Evolutionary conservation across 2,113 vertebrate species (phyloP).

Genomic region (Hypomesus transpacificus): DNA sequence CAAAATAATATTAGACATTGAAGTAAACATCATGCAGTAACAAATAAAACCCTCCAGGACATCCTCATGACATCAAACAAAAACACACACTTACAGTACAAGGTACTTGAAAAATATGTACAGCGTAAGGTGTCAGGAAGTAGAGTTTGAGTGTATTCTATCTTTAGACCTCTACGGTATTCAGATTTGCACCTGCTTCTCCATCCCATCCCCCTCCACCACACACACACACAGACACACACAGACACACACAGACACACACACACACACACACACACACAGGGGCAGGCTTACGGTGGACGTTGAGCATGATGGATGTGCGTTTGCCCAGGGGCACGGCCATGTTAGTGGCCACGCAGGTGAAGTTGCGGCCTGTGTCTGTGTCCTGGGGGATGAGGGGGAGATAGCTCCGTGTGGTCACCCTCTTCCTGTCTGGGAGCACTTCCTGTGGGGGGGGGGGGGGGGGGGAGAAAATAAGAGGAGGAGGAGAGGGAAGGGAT

Average conservation of each 20-base stretch:
- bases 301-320: constrained; percentile 81
- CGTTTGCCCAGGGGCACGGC: constrained; percentile 84
- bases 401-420: constrained; percentile 85
- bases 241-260: not conserved
- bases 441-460: constrained; percentile 73
- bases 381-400: constrained; percentile 82
- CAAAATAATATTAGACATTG: too few relatives aligned
- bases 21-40: too few relatives aligned
- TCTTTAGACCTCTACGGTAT: too few relatives aligned
- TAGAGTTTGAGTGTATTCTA: too few relatives aligned
- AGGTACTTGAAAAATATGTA: too few relatives aligned
- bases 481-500: not conserved
- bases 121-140: too few relatives aligned
- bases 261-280: constrained; percentile 1
- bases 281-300: constrained; percentile 81
- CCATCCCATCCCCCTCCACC: too few relatives aligned
- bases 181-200: too few relatives aligned
- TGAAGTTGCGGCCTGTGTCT: constrained; percentile 84
- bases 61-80: too few relatives aligned
- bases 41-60: too few relatives aligned
- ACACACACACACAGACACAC: constrained; percentile 1
- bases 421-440: constrained; percentile 83
- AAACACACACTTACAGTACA: too few relatives aligned
- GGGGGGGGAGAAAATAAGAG: not conserved
- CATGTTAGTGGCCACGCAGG: constrained; percentile 83